Evolutionary conservation across 2,113 vertebrate species (phyloP).

Genomic region (Corapipo altera): DNA sequence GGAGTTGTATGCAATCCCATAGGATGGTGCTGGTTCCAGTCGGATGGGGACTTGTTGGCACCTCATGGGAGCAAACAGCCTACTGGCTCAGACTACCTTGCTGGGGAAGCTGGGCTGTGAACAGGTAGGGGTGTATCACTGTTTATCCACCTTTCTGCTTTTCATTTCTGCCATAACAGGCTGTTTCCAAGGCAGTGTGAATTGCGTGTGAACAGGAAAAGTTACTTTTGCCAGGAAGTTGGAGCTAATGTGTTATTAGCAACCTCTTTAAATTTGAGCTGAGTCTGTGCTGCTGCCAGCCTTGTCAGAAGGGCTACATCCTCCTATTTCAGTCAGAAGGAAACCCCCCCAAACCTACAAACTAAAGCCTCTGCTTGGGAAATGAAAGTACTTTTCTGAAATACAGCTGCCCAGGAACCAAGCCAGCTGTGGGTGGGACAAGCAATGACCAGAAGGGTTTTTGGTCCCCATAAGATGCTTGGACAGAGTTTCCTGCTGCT

Average conservation of each 20-base stretch:
- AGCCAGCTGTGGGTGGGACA: background rate
- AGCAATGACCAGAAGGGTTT: background rate
- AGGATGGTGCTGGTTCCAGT: accelerated
- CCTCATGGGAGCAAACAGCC: background rate
- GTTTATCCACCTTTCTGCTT: background rate
- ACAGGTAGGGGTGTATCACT: background rate
- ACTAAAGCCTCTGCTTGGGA: background rate
- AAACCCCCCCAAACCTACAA: background rate
- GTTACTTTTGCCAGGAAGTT: background rate
- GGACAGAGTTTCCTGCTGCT: background rate
- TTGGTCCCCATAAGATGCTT: background rate
- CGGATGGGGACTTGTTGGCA: background rate
- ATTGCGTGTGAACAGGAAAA: background rate
- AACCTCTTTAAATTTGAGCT: background rate
- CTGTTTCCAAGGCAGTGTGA: background rate
- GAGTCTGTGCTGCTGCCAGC: background rate
- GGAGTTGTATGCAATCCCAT: accelerated
- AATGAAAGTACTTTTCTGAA: background rate
- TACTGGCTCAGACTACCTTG: accelerated
- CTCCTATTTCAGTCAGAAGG: background rate
- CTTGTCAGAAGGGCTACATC: background rate
- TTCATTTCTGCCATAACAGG: background rate
- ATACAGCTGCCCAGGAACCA: background rate
- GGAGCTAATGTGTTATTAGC: background rate
- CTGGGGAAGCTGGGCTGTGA: background rate